A percentile compares a stretch with the other conserved stretches of the same genome.
Evolutionary conservation across 2,888 invertebrate genomes (phyloP).

Genomic region (Agriotes lineatus): DNA sequence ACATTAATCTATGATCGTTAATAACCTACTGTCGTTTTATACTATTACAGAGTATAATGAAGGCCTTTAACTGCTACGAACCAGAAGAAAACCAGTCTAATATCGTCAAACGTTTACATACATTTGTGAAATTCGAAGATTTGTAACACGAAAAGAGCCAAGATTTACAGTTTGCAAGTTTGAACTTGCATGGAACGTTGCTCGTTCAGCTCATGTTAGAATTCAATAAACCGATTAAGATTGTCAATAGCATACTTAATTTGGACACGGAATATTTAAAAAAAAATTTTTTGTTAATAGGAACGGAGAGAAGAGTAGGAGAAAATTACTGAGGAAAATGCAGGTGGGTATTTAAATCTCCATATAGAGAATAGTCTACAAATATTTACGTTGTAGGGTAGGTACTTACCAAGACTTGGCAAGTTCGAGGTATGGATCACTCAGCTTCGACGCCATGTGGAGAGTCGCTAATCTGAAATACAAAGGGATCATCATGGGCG

Average conservation of each 20-base stretch:
- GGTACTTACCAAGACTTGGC: constrained; percentile 77
- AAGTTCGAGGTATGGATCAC: constrained; percentile 79
- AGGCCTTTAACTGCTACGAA: constrained; percentile 74
- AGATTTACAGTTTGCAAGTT: constrained; percentile 65
- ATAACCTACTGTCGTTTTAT: neutral
- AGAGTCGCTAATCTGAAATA: constrained; percentile 71
- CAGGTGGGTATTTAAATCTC: constrained; percentile 67
- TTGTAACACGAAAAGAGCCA: constrained; percentile 57
- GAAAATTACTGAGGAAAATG: constrained; percentile 76
- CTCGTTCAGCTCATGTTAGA: constrained; percentile 76
- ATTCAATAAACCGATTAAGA: constrained; percentile 71
- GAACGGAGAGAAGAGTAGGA: constrained; percentile 87
- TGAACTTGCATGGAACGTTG: constrained; percentile 84
- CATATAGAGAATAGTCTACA: no score
- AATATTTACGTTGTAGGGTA: no score
- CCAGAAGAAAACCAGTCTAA: constrained; percentile 74
- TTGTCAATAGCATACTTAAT: constrained; percentile 77
- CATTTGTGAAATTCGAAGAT: constrained; percentile 71
- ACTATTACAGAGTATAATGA: constrained; percentile 71
- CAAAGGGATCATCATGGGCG: constrained; percentile 76
- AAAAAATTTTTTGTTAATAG: constrained; percentile 77
- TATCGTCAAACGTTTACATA: constrained; percentile 71
- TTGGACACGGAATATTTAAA: constrained; percentile 71
- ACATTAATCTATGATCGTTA: neutral
- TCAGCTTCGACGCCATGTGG: constrained; percentile 82